Conservation (phyloP, 2,113 vertebrate genomes). For the Fregata magnificens region DNA sequence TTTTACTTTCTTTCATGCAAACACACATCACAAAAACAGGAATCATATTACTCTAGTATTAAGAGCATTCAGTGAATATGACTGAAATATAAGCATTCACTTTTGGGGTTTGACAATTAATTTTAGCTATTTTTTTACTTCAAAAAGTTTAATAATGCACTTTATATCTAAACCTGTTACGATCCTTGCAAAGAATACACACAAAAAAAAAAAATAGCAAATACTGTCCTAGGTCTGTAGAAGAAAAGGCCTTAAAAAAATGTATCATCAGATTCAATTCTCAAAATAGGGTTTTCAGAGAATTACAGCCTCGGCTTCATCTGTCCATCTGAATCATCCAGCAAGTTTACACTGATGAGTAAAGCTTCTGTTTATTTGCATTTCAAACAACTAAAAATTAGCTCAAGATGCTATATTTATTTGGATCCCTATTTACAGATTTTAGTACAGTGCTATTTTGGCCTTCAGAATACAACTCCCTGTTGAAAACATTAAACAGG, state of each 20-base stretch:
- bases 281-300: not conserved
- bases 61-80: not conserved
- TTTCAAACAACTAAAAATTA: not conserved
- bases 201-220: not conserved
- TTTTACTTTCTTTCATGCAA: not conserved
- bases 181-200: not conserved
- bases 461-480: not conserved
- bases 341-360: not conserved
- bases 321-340: not conserved
- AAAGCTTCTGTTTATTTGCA: not conserved
- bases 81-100: not conserved
- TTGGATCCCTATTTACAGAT: not conserved
- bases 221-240: not conserved
- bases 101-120: not conserved
- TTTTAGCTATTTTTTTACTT: not conserved
- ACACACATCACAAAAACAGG: not conserved
- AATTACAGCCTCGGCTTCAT: not conserved
- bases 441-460: not conserved
- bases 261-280: not conserved
- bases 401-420: not conserved
- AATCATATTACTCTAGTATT: not conserved
- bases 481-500: not conserved
- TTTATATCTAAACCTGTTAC: not conserved
- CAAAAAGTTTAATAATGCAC: not conserved
- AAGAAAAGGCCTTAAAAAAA: not conserved